These are phyloP conservation scores for Koerneria pararmatus DNA, from an alignment of 2,888 invertebrate species.

Conservation along the genomic window DNA sequence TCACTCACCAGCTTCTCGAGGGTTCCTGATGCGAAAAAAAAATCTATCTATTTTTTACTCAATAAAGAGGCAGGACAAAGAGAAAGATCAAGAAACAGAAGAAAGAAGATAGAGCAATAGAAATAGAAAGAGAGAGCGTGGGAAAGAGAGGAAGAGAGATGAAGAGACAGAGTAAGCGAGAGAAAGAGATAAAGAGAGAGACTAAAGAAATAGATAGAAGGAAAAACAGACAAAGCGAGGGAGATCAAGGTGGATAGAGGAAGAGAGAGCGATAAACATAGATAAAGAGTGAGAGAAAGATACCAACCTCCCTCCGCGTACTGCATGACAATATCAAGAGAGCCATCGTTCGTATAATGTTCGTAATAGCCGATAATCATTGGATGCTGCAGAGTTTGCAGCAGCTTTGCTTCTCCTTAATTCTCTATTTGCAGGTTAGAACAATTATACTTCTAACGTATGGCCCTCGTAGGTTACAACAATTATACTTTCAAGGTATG, in stretches of 20 bases:
- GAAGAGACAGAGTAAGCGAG: neutral
- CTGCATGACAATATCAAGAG: slow-evolving; percentile 77
- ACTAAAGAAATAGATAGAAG: neutral
- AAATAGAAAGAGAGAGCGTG: too few species aligned
- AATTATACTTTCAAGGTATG: too few species aligned
- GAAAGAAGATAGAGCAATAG: too few species aligned
- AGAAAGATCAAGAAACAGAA: too few species aligned
- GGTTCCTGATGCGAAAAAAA: slow-evolving; percentile 74
- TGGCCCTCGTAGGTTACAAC: too few species aligned
- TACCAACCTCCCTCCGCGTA: slow-evolving; percentile 69
- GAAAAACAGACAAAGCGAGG: neutral
- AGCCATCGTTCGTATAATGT: slow-evolving; percentile 63
- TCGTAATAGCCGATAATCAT: slow-evolving; percentile 68
- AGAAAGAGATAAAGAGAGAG: neutral
- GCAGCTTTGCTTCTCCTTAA: slow-evolving; percentile 65
- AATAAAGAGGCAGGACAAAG: too few species aligned
- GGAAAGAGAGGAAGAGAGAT: too few species aligned
- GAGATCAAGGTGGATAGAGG: neutral
- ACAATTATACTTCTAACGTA: too few species aligned
- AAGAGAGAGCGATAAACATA: too few species aligned
- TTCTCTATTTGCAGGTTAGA: too few species aligned
- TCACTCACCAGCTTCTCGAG: slow-evolving; percentile 71
- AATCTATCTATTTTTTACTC: too few species aligned
- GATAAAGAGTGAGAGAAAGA: neutral
- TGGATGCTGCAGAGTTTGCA: slow-evolving; percentile 72